Base-by-base conservation (phyloP, 2,797 vertebrate species). In the Amblyraja radiata region DNA sequence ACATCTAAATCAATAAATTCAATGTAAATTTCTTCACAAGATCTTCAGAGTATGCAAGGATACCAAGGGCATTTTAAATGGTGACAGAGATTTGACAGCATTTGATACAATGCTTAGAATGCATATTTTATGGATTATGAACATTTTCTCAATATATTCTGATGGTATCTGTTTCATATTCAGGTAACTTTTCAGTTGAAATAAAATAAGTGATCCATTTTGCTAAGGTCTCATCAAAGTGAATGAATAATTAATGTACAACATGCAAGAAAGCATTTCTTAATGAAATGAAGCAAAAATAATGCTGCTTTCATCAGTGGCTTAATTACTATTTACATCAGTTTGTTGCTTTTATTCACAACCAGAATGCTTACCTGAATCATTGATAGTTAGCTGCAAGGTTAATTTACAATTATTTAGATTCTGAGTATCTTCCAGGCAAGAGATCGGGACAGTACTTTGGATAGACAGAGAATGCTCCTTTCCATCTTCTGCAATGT, bases 391-490 rank as follows among this genome's bases (percentile, higher is more conserved):
- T 74, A 98, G 95, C 46, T 94, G 94, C 93, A 98, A 95, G 36
- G 95, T 95, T 81, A 98, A 94, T 83, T 96, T 97, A 94, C 97
- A 97, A 76, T 93, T 96, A 39, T 94, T 92, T n/a, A 92, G 94
- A 0, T 93, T 76, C 0, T 95, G 94, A 18, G 94, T 86, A 0
- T 93, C 91, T 58, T 93, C 93, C 2, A 94, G 95, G 93, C 97
- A 98, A 68, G 96, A 94, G 94, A 97, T 93, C 23, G 97, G 97
- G 8, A 98, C 95, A 0, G 97, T 97, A 95, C 97, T 98, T 96
- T 95, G 95, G 83, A 97, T 90, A 0, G 93, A 94, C 94, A 97
- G 94, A 93, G 94, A 54, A 0, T 98, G 96, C 94, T 97, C 97
- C 94, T 95, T 94, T 25, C 95, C 94, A 93, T 97, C 96, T 94